These are phyloP conservation scores for Melipona bicolor DNA, from an alignment of 2,888 invertebrate genomes.

Conservation along the genomic window DNA sequence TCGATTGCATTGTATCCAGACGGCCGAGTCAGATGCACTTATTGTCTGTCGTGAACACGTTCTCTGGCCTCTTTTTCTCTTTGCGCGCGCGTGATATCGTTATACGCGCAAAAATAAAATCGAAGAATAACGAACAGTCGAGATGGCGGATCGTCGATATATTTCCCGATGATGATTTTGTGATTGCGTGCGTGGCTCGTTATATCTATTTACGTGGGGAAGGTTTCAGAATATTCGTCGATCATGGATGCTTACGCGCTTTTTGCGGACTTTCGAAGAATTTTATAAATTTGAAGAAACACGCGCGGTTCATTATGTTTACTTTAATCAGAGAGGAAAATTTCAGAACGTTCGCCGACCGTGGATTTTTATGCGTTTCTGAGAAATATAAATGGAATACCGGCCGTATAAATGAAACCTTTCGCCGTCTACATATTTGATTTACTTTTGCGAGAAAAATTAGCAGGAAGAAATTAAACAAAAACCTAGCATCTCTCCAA, in stretches of 20 bases:
- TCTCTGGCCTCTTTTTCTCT: background rate
- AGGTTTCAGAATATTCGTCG: too few relatives aligned
- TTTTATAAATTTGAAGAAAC: too few relatives aligned
- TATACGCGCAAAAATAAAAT: background rate
- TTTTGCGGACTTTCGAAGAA: too few relatives aligned
- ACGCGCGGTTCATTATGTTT: background rate
- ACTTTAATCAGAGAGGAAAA: background rate
- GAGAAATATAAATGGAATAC: too few relatives aligned
- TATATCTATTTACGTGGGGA: too few relatives aligned
- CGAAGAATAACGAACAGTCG: background rate
- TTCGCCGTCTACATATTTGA: too few relatives aligned
- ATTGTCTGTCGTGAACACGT: slow-evolving; percentile 67
- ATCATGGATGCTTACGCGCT: too few relatives aligned
- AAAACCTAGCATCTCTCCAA: too few relatives aligned
- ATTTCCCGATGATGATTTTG: background rate
- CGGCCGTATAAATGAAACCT: too few relatives aligned
- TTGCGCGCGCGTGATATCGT: background rate
- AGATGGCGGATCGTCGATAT: background rate
- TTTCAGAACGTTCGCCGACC: background rate
- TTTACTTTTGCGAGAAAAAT: too few relatives aligned
- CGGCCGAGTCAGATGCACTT: slow-evolving; percentile 65
- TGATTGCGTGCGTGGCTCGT: background rate
- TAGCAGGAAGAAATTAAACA: too few relatives aligned
- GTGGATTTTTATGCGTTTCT: background rate
- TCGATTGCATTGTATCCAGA: slow-evolving; percentile 61